A percentile compares a stretch with the other conserved stretches of the same genome.
These are phyloP conservation scores for Zenarchopterus dispar DNA, from an alignment of 2,797 vertebrate genomes.

Conservation along the genomic window DNA sequence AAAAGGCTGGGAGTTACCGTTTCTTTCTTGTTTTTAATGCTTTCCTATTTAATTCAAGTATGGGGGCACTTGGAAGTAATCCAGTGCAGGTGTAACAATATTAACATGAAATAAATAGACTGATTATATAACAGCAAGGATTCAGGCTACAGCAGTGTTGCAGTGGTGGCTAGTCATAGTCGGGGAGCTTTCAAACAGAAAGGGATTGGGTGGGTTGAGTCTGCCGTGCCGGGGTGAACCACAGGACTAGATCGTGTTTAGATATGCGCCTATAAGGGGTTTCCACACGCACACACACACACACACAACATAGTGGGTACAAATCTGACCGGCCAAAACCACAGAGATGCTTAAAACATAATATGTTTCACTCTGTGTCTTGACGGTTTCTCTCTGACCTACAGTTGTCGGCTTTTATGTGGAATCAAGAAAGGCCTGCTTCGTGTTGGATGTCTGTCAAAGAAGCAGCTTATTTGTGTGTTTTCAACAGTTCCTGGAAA, in stretches of 20 bases:
- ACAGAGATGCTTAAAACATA: neutral
- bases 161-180: constrained; percentile 35
- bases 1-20: constrained; percentile 56
- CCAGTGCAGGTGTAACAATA: constrained; percentile 51
- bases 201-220: constrained; percentile 27
- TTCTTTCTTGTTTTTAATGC: constrained; percentile 34
- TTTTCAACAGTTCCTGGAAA: no score
- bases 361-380: no score
- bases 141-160: constrained; percentile 26
- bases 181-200: constrained; percentile 15
- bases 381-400: no score
- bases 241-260: constrained; percentile 35
- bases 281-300: neutral
- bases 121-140: constrained; percentile 55
- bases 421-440: no score
- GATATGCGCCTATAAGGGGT: constrained; percentile 13
- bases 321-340: neutral
- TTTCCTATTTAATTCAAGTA: constrained; percentile 42
- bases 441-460: no score
- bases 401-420: no score
- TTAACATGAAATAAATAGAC: constrained; percentile 63
- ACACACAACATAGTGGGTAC: no score
- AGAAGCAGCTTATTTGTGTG: no score
- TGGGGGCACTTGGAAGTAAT: constrained; percentile 49
- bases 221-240: constrained; percentile 23